Percentiles rank a stretch among this genome's conserved stretches.
Conservation (phyloP, 1,140 invertebrate species). For the Cotesia glomerata region DNA sequence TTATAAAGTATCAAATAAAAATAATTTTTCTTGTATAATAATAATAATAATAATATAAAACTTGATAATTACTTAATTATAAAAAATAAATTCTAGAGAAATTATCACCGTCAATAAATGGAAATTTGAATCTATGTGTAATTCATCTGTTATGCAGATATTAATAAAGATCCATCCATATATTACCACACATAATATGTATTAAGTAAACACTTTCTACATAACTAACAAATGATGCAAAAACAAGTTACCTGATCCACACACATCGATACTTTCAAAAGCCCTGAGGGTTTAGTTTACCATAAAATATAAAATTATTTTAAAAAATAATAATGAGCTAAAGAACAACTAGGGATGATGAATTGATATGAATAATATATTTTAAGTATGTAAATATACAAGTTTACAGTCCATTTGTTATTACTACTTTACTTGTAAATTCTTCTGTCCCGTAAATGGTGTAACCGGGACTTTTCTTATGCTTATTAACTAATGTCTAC, state of each 20-base stretch:
- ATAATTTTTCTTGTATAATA: no score
- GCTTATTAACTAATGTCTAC: background rate
- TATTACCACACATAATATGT: constrained; percentile 16
- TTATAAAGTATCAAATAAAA: no score
- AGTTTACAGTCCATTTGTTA: background rate
- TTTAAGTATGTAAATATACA: background rate
- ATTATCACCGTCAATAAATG: no score
- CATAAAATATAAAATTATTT: constrained; percentile 3
- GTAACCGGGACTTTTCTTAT: background rate
- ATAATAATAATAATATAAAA: no score
- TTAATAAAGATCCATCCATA: background rate
- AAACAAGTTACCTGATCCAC: constrained; percentile 22
- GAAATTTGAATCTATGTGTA: no score
- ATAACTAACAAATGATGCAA: constrained; percentile 27
- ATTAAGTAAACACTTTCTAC: constrained; percentile 26
- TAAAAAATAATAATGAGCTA: background rate
- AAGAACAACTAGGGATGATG: background rate
- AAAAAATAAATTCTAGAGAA: no score
- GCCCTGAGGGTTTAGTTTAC: background rate
- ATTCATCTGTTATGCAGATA: no score
- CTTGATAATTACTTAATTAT: no score
- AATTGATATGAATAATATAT: no score
- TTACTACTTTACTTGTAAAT: no score
- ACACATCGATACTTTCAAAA: constrained; percentile 25
- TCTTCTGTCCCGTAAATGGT: background rate